phyloP scores from a whole-genome alignment of 2,113 vertebrate species.

The Sylvietta virens region DNA sequence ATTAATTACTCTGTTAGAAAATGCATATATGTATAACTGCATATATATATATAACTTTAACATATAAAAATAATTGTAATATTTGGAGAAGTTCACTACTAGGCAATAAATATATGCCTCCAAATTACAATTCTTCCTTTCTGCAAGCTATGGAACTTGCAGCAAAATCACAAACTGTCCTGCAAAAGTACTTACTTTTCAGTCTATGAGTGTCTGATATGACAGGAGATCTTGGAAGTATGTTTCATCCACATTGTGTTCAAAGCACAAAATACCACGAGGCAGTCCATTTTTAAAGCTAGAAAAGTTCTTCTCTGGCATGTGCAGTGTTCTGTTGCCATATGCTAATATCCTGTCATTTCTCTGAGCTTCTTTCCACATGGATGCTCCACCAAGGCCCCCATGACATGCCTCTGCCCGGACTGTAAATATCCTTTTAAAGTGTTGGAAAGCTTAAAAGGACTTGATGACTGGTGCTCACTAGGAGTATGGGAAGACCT shows the following conservation, averaged over 20 bases:
- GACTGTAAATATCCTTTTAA: not conserved
- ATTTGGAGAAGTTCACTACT: not conserved
- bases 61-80: not conserved
- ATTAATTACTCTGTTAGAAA: not conserved
- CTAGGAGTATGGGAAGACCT: not conserved
- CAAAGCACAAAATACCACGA: not conserved
- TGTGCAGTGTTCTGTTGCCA: conserved; percentile 24
- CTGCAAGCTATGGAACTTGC: not conserved
- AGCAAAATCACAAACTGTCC: not conserved
- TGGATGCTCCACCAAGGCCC: not conserved
- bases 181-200: not conserved
- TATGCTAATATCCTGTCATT: conserved; percentile 48
- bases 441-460: conserved; percentile 1
- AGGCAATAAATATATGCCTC: not conserved
- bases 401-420: not conserved
- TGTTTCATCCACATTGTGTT: not conserved
- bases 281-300: not conserved
- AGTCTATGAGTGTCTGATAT: not conserved
- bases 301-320: not conserved
- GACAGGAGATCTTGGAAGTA: not conserved
- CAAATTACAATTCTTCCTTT: not conserved
- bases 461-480: not conserved
- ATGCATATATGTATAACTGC: not conserved
- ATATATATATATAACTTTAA: not conserved
- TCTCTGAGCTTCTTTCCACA: conserved; percentile 32